Base-by-base conservation (phyloP, 2,888 invertebrate genomes). In the Coecobrya sp. region DNA sequence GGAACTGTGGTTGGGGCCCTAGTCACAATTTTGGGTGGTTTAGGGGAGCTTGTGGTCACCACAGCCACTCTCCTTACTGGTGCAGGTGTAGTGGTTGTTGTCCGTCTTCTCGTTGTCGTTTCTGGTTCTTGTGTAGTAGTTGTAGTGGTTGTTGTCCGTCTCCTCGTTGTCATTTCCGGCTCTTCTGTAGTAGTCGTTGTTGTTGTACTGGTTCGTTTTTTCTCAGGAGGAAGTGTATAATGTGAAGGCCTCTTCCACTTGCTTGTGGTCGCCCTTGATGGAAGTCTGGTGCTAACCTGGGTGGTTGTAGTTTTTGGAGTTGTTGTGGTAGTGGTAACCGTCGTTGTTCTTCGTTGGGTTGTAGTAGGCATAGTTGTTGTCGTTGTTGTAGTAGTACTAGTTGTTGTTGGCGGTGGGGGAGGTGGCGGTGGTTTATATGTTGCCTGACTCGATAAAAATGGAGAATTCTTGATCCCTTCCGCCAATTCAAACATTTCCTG, bases 41-140 rank as follows among this genome's bases (percentile, higher is more conserved):
- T 95, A 0, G 96, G 96, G 13, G 96, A 96, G 93, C 95, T 91
- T 4, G 93, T 68, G 55, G 95, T 95, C 16, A 76, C 87, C 5
- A 81, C 27, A 8, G 81, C 76, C 22, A 68, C 52, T n/a, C 82
- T 86, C 30, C 30, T 76, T 19, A 55, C 42, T 13, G 96, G 95
- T 8, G 95, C 95, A 8, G 95, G 70, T 2, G 95, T 73, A 0
- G 95, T 95, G 8, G 95, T 93, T 65, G 96, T 96, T 0, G 96
- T 95, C 85, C 27, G 16, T n/a, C 25, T 79, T 0, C 96, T 95
- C 13, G 94, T 94, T 55, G 94, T 93, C 19, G 94, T 94, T n/a
- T 95, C 95, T 49, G 93, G 94, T 11, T 93, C 82, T 16, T 36
- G 3, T 86, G 96, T 96, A 0, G 96, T 95, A 5, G 95, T 70